These are phyloP conservation scores for Rhinichthys osculus DNA, from an alignment of 2,797 vertebrate species.

Conservation along the genomic window DNA sequence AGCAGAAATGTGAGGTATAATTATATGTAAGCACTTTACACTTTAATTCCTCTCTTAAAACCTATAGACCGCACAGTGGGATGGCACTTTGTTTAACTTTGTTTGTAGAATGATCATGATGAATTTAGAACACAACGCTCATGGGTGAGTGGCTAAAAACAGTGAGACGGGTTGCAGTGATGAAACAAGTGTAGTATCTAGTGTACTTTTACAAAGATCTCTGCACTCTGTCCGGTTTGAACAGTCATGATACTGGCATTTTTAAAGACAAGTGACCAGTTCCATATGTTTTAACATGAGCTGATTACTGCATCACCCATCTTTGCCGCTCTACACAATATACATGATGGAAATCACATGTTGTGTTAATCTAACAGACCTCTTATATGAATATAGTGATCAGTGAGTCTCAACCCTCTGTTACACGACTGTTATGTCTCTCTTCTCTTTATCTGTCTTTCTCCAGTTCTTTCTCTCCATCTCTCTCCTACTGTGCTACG, in stretches of 20 bases:
- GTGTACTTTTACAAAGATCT: not conserved
- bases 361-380: not conserved
- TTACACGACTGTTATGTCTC: not conserved
- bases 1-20: not conserved
- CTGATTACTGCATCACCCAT: not conserved
- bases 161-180: not conserved
- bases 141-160: not conserved
- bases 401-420: not conserved
- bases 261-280: not conserved
- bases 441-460: not conserved
- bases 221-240: not conserved
- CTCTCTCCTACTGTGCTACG: not conserved
- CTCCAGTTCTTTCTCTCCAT: not conserved
- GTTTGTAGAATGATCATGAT: not conserved
- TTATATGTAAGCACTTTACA: not conserved
- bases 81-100: not conserved
- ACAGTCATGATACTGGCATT: not conserved
- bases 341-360: not conserved
- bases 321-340: not conserved
- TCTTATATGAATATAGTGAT: not conserved
- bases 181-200: not conserved
- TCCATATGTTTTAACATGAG: not conserved
- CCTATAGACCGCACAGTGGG: not conserved
- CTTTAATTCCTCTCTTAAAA: not conserved
- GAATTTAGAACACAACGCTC: not conserved